Evolutionary conservation across 1,140 invertebrate genomes (phyloP), one percentile per base, ranked within the genome.

Genomic region (Megalopta genalis): DNA sequence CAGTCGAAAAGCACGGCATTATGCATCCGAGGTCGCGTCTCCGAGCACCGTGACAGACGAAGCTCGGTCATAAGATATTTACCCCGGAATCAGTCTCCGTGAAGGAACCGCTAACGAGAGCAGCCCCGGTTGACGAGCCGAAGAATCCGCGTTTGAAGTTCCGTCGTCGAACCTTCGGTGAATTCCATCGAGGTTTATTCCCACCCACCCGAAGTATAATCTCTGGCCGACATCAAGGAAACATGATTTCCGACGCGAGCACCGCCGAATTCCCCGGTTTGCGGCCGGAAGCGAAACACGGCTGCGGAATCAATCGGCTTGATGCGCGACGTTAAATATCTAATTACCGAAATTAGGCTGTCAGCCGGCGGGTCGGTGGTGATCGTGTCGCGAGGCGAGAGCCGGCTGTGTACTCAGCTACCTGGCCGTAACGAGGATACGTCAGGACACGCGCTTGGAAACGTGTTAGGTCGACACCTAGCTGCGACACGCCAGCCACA

Each of bases 281-380:
- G n/a, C 23, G 2, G 9, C 12, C 3, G 12, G 39, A 10, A 52
- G 18, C 8, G 49, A n/a, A 23, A 57, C 25, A 10, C 25, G 21
- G 27, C 25, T 25, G 18, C 49, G 60, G 52, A 74, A 84, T 80
- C 71, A 70, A 84, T 84, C 82, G 57, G 21, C 60, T 63, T 71
- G 71, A 80, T 71, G 73, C 57, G 10, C 57, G 27, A 60, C 54
- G 54, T 84, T 84, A 84, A 84, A 80, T 84, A 84, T 83, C 82
- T 83, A 84, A 84, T 84, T 84, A 84, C 54, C 54, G 67, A 62
- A 80, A 80, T 76, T 75, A 84, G 79, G 71, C 71, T 49, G 49
- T 68, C 46, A 23, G 10, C 21, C 23, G 21, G 42, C 32, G 32
- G 32, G 32, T 32, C 32, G 42, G 9, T n/a, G 46, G 32, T 42